phyloP scores from a whole-genome alignment of 92 coral and sea anemone species.

The Meandrina meandrites region DNA sequence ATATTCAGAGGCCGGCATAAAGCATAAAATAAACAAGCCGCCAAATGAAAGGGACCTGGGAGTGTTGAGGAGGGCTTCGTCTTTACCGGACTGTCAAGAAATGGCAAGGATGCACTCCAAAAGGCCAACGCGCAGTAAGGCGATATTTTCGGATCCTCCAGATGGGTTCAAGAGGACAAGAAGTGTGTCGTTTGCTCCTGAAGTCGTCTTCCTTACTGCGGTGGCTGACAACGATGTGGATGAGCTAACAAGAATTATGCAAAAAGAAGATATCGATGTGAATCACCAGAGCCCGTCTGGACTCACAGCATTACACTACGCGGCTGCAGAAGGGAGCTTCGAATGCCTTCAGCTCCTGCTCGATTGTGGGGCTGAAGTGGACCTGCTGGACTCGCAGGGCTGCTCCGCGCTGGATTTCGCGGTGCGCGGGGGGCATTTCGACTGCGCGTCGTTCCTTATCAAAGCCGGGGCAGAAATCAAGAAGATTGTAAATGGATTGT shows the following conservation, averaged over 20 bases:
- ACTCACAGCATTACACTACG: slow-evolving; percentile 86
- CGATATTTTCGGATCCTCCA: slow-evolving; percentile 22
- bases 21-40: slow-evolving; percentile 43
- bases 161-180: slow-evolving; percentile 62
- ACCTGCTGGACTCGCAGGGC: slow-evolving; percentile 75
- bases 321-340: slow-evolving; percentile 88
- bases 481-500: slow-evolving; percentile 87
- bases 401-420: slow-evolving; percentile 96
- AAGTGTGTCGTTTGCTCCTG: slow-evolving; percentile 91
- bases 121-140: slow-evolving; percentile 24
- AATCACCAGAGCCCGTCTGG: slow-evolving; percentile 88
- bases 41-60: slow-evolving; percentile 10
- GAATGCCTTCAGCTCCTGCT: slow-evolving; percentile 77
- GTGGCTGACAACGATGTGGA: slow-evolving; percentile 86
- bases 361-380: slow-evolving; percentile 73
- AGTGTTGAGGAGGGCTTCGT: slow-evolving; percentile 64
- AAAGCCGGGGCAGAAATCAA: slow-evolving; percentile 92
- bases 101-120: slow-evolving; percentile 49
- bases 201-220: slow-evolving; percentile 80
- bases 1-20: slow-evolving; percentile 43
- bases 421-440: slow-evolving; percentile 94
- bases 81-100: slow-evolving; percentile 84
- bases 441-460: slow-evolving; percentile 90
- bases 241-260: slow-evolving; percentile 68
- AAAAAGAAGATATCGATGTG: slow-evolving; percentile 70